Conservation (phyloP, 2,888 invertebrate genomes). For the Acleris literana region DNA sequence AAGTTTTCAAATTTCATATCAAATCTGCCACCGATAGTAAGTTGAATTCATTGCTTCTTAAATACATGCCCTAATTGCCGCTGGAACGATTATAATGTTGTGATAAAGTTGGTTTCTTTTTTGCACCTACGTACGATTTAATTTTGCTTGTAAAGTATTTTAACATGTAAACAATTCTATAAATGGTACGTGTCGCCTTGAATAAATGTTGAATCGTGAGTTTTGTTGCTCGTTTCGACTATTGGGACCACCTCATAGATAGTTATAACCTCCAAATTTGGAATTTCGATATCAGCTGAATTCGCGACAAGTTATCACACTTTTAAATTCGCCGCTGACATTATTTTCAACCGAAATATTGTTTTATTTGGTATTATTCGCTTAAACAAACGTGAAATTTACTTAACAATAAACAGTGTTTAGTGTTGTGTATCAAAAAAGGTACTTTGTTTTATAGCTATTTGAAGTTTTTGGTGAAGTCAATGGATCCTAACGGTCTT, state of each 20-base stretch:
- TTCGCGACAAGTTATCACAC: constrained; percentile 7
- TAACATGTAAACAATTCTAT: constrained; percentile 25
- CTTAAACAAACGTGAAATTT: too few relatives aligned
- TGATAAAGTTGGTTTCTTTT: constrained; percentile 3
- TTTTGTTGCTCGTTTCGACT: constrained; percentile 5
- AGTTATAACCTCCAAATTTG: constrained; percentile 32
- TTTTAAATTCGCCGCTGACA: not conserved
- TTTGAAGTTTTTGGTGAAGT: too few relatives aligned
- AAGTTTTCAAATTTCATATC: constrained; percentile 82
- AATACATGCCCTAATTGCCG: constrained; percentile 1
- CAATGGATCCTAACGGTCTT: too few relatives aligned
- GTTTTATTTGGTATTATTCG: not conserved
- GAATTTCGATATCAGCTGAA: constrained; percentile 28
- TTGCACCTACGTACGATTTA: constrained; percentile 21
- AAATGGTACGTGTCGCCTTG: constrained; percentile 18
- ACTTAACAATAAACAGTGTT: too few relatives aligned
- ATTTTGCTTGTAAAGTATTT: constrained; percentile 22
- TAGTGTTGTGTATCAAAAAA: too few relatives aligned
- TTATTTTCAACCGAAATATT: not conserved
- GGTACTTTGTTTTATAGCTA: too few relatives aligned
- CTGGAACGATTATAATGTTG: not conserved
- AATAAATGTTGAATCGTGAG: constrained; percentile 20
- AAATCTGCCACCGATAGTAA: constrained; percentile 82
- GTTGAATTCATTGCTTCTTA: constrained; percentile 46
- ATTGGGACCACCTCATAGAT: constrained; percentile 8